Base-by-base conservation (phyloP, 2,113 vertebrate genomes). In the Caracal caracal region DNA sequence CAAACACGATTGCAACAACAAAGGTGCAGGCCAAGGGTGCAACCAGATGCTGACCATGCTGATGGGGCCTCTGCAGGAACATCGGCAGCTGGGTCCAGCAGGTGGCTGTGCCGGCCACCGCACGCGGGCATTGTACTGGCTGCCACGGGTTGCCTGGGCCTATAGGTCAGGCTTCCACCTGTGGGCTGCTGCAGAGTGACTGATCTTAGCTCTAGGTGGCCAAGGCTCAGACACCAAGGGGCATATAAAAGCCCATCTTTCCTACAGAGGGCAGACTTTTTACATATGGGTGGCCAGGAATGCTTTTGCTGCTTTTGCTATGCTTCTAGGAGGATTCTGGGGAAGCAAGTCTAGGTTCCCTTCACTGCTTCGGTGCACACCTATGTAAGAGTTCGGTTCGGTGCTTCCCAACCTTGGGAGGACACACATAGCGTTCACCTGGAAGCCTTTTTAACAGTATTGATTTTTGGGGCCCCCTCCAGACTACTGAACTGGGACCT, bases 81-180 rank as follows among this genome's bases (percentile, higher is more conserved):
- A 15, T 20, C 10, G 71, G 73, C 20, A 20, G 56, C 40, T 13
- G 22, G 35, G 37, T 24, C 33, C 26, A 6, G 63, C 0, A 0
- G 3, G 15, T 2, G 16, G 4, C 17, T 10, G 12, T 19, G 51
- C 4, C 1, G 17, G 22, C 1, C 6, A 0, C 15, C 16, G 63
- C 28, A 0, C 0, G 3, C 26, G 49, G 40, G 37, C 51, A 19
- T 15, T 17, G 2, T 33, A 19, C 17, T 1, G 11, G 40, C 40
- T 59, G 53, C 53, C 53, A 40, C 10, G 16, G 22, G 33, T 16
- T 71, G n/a, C 40, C 28, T 30, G 33, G 17, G 22, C 40, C 37
- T 5, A 4, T 6, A 19, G 30, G 83, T 35, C 65, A 51, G 43
- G 19, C 47, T 51, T 49, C 9, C 16, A 33, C 16, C 17, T 1